These are phyloP conservation scores for Bubo blakistoni DNA, from an alignment of 2,113 vertebrate genomes.

Conservation along the genomic window DNA sequence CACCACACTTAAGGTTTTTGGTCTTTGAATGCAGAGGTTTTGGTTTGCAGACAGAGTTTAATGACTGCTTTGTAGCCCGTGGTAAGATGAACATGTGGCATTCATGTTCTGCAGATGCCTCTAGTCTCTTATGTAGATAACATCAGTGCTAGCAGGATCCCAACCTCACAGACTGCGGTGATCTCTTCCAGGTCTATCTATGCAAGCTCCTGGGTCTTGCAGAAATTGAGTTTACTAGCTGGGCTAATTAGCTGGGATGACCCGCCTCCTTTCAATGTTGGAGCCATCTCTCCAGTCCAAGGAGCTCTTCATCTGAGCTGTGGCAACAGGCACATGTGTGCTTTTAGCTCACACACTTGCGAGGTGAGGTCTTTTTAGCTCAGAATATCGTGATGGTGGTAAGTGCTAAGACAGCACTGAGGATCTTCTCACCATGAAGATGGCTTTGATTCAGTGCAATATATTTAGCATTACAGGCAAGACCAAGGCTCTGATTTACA, in stretches of 20 bases:
- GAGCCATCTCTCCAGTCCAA: background rate
- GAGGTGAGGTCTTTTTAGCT: background rate
- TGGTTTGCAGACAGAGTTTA: background rate
- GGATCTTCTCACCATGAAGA: background rate
- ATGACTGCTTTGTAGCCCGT: fast-evolving
- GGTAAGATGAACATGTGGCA: background rate
- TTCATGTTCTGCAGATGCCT: background rate
- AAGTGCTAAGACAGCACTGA: background rate
- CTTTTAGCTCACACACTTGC: background rate
- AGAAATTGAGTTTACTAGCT: background rate
- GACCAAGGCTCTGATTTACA: slow-evolving; percentile 4
- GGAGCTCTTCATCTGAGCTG: background rate
- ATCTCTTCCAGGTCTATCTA: background rate
- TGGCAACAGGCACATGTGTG: background rate
- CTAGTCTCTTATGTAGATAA: background rate
- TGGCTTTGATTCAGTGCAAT: background rate
- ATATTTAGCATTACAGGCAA: background rate
- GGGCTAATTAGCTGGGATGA: background rate
- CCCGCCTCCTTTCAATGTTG: fast-evolving
- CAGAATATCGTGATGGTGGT: fast-evolving
- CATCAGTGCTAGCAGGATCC: background rate
- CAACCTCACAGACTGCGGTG: fast-evolving
- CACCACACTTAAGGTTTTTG: background rate
- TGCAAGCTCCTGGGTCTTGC: no score
- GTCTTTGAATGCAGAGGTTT: background rate